Evolutionary conservation across 2,797 vertebrate genomes (phyloP).

Genomic region (Siniperca obscura): DNA sequence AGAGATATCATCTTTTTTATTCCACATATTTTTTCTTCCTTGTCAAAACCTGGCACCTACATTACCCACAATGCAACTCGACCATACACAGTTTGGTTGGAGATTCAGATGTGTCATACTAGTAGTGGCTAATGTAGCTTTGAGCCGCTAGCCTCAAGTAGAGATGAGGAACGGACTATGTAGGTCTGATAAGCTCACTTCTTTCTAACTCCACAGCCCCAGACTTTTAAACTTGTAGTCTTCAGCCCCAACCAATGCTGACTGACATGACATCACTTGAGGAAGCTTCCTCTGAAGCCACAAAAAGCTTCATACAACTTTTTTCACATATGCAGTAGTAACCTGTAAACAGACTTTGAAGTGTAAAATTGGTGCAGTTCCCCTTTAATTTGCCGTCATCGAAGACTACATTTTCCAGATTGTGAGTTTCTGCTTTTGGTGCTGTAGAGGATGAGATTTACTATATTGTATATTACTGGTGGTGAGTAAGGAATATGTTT

Average conservation of each 20-base stretch:
- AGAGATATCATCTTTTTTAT: neutral
- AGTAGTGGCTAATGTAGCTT: neutral
- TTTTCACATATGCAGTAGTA: neutral
- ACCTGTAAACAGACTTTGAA: neutral
- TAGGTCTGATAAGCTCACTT: neutral
- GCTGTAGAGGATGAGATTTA: neutral
- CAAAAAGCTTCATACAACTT: neutral
- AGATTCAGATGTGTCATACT: neutral
- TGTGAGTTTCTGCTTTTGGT: neutral
- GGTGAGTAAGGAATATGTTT: constrained; percentile 12
- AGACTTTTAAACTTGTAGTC: neutral
- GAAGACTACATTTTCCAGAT: neutral
- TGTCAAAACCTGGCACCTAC: neutral
- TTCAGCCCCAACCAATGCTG: neutral
- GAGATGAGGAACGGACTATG: neutral
- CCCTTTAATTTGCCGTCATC: neutral
- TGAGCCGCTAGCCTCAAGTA: neutral
- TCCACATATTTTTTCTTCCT: neutral
- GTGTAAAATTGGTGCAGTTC: neutral
- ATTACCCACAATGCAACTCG: neutral
- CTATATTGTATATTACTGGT: neutral
- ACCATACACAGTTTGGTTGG: neutral
- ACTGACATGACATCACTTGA: constrained; percentile 9
- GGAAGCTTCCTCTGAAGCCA: neutral
- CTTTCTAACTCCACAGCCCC: neutral